phyloP scores from a whole-genome alignment of 2,797 vertebrate genomes.

The Diplodus puntazzo region DNA sequence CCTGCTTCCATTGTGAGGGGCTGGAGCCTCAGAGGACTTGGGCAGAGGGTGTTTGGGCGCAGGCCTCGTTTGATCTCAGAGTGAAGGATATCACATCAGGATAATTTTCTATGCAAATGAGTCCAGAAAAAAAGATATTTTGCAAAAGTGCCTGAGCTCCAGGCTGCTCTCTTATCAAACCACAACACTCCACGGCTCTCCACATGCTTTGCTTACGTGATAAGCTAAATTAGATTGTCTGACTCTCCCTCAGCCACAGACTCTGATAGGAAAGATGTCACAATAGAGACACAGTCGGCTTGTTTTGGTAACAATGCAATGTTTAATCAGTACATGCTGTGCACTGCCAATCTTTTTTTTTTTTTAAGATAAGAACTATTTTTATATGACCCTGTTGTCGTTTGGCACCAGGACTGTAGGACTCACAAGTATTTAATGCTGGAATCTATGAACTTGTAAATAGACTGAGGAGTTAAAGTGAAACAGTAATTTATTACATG shows the following conservation, averaged over 20 bases:
- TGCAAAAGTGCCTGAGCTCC: slow-evolving; percentile 29
- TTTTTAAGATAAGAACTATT: slow-evolving; percentile 85
- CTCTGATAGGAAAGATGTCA: slow-evolving; percentile 51
- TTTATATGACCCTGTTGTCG: slow-evolving; percentile 87
- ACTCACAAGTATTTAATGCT: slow-evolving; percentile 94
- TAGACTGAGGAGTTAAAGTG: slow-evolving; percentile 92
- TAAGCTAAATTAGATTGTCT: slow-evolving; percentile 60
- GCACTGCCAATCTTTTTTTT: slow-evolving; percentile 87
- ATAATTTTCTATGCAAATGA: slow-evolving; percentile 82
- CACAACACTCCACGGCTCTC: slow-evolving; percentile 51
- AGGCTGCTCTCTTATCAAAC: slow-evolving; percentile 50
- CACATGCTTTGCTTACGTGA: slow-evolving; percentile 67
- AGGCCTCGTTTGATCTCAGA: slow-evolving; percentile 40
- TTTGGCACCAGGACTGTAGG: slow-evolving; percentile 86
- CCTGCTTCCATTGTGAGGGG: slow-evolving; percentile 53
- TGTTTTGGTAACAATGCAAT: slow-evolving; percentile 84
- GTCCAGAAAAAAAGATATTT: slow-evolving; percentile 35
- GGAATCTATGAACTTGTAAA: slow-evolving; percentile 91
- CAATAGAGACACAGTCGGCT: slow-evolving; percentile 52
- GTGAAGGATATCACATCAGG: slow-evolving; percentile 64
- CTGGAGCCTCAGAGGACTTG: slow-evolving; percentile 55
- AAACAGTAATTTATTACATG: slow-evolving; percentile 95
- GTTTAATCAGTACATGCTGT: slow-evolving; percentile 87
- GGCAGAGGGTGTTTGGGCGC: slow-evolving; percentile 20
- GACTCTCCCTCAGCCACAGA: slow-evolving; percentile 46